Conservation (phyloP, 2,797 vertebrate genomes). For the Neoniphon sammara region DNA sequence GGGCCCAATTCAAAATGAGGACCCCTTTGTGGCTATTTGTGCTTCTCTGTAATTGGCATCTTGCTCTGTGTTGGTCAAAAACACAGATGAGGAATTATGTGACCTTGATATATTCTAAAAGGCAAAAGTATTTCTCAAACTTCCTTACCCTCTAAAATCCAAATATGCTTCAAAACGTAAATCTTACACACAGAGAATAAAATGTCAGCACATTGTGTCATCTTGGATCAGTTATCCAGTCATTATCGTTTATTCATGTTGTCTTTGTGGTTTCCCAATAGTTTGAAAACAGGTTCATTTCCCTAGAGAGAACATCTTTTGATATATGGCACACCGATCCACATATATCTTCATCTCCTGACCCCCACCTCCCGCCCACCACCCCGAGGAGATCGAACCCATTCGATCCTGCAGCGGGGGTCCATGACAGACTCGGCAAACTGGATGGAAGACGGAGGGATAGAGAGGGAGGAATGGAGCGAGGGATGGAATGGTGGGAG, state of each 20-base stretch:
- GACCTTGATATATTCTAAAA: too few relatives aligned
- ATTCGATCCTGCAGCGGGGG: conserved; percentile 2
- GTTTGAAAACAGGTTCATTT: not conserved
- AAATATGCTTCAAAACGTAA: too few relatives aligned
- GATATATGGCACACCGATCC: not conserved
- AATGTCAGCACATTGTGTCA: not conserved
- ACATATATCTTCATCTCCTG: not conserved
- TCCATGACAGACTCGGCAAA: not conserved
- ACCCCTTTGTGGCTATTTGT: conserved; percentile 90
- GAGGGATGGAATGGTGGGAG: not conserved
- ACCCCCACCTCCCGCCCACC: not conserved
- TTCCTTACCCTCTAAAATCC: not conserved
- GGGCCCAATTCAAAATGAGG: conserved; percentile 87
- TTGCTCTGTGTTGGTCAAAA: too few relatives aligned
- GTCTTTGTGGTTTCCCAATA: not conserved
- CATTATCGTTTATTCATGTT: not conserved
- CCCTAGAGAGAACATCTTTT: not conserved
- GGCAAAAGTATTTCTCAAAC: too few relatives aligned
- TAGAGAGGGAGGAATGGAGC: not conserved
- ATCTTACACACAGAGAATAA: too few relatives aligned
- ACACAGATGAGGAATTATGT: too few relatives aligned
- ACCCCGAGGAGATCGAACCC: not conserved
- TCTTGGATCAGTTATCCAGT: not conserved
- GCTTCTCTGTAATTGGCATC: conserved; percentile 9
- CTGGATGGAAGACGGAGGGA: not conserved